A percentile compares a stretch with the other conserved stretches of the same genome.
Evolutionary conservation across 2,797 vertebrate genomes (phyloP).

Genomic region (Eupleurogrammus muticus): DNA sequence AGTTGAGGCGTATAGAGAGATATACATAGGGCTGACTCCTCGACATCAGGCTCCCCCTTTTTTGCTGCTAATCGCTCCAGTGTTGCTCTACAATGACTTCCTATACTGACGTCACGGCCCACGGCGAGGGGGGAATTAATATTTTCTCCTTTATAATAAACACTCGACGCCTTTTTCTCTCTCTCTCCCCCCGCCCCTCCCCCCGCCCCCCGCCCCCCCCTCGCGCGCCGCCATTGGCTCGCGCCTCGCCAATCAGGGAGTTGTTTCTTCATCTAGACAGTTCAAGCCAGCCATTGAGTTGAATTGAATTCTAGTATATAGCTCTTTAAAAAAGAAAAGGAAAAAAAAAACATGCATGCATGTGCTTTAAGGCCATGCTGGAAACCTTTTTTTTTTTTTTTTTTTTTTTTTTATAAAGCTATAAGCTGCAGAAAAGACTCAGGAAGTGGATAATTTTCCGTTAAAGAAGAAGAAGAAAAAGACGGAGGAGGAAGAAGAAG

Average conservation of each 20-base stretch:
- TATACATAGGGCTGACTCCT: constrained; percentile 87
- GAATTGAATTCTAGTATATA: constrained; percentile 73
- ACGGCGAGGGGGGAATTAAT: constrained; percentile 83
- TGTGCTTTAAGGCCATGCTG: constrained; percentile 58
- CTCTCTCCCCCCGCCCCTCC: constrained; percentile 44
- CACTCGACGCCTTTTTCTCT: constrained; percentile 77
- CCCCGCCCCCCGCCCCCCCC: constrained; percentile 32
- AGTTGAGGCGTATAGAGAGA: constrained; percentile 89
- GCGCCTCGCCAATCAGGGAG: constrained; percentile 87
- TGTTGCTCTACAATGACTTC: constrained; percentile 93
- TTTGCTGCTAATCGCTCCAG: constrained; percentile 91
- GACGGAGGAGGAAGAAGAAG: background rate
- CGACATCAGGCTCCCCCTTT: constrained; percentile 88
- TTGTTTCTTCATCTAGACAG: constrained; percentile 79
- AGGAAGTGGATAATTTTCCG: background rate
- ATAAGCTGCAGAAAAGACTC: constrained; percentile 7
- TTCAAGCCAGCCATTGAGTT: constrained; percentile 71
- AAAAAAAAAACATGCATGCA: constrained; percentile 3
- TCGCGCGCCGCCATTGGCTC: constrained; percentile 85
- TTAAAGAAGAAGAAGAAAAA: background rate
- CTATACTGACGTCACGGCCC: constrained; percentile 94
- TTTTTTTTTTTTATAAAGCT: background rate
- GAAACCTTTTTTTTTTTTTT: constrained; percentile 37
- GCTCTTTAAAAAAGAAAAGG: constrained; percentile 66
- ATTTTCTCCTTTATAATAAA: constrained; percentile 89